These are phyloP conservation scores for Merluccius polli DNA, from an alignment of 2,797 vertebrate genomes.

Conservation along the genomic window DNA sequence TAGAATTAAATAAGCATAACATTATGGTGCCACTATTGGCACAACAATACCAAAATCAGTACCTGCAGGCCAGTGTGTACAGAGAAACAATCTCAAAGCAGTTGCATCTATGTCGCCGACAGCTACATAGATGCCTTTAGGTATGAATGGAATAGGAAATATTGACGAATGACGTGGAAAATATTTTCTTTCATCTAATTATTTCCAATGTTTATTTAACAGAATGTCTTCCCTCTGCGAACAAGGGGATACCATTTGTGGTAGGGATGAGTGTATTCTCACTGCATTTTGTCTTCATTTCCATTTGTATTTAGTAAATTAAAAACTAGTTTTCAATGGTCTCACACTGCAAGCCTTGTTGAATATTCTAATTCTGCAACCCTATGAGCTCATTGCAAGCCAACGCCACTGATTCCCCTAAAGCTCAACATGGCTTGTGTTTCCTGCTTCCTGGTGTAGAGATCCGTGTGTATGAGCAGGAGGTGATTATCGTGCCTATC, in stretches of 20 bases:
- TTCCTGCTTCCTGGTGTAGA: slow-evolving; percentile 43
- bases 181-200: not conserved
- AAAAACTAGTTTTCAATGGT: not conserved
- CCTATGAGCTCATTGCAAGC: not conserved
- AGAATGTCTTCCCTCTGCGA: slow-evolving; percentile 70
- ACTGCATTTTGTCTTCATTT: not conserved
- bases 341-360: not conserved
- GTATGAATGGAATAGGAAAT: not conserved
- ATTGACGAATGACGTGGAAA: not conserved
- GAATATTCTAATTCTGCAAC: not conserved
- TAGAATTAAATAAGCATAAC: not conserved
- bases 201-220: slow-evolving; percentile 19
- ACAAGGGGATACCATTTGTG: slow-evolving; percentile 64
- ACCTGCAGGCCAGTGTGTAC: not conserved
- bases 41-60: not conserved
- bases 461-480: slow-evolving; percentile 76
- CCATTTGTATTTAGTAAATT: not conserved
- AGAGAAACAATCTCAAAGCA: not conserved
- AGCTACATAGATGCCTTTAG: not conserved
- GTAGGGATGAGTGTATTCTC: slow-evolving; percentile 49
- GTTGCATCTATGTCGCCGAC: not conserved
- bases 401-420: not conserved
- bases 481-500: slow-evolving; percentile 85
- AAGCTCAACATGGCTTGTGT: not conserved
- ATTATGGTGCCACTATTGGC: not conserved